Evolutionary conservation across 1,140 invertebrate species (phyloP), one percentile per base, ranked within the genome.

Genomic region (Calephelis virginiensis): DNA sequence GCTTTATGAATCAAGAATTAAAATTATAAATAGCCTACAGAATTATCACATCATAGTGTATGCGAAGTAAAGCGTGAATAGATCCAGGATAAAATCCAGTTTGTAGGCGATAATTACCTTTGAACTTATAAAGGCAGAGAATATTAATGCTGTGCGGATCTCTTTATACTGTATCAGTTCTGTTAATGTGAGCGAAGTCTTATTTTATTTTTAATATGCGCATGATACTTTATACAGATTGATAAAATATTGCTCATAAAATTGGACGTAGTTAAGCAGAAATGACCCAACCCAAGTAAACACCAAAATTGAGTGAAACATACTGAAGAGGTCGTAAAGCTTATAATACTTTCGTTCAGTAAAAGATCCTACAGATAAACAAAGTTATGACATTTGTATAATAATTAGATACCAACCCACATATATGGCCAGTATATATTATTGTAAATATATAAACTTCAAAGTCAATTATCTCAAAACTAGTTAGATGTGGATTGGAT

Each of bases 181-280:
- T 28, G 56, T 59, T 59, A 59, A 59, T 59, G 56, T 59, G 56
- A 59, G 38, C 56, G 37, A 38, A 59, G 37, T 59, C 56, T 59
- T 37, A 38, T 40, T 74, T 81, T 75, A 75, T 75, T 66, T 70
- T 59, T 59, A 59, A 59, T 59, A 59, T 37, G 56, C 8, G 28
- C 56, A 37, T 59, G 56, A 59, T 59, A 59, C 37, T 59, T 59
- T 59, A 59, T 59, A 59, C 56, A 59, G 56, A 59, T 12, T 59
- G 56, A 59, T 59, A 59, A 59, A 38, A 12, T 37, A 8, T 12
- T 56, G 28, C 28, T 28, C 28, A 28, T 28, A 28, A 28, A 28
- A 28, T n/a, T n/a, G n/a, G n/a, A n/a, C n/a, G n/a, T n/a, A n/a
- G n/a, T n/a, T n/a, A n/a, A n/a, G n/a, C n/a, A n/a, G n/a, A n/a